Evolutionary conservation across 2,797 vertebrate genomes (phyloP).

Genomic region (Alexandromys oeconomus): DNA sequence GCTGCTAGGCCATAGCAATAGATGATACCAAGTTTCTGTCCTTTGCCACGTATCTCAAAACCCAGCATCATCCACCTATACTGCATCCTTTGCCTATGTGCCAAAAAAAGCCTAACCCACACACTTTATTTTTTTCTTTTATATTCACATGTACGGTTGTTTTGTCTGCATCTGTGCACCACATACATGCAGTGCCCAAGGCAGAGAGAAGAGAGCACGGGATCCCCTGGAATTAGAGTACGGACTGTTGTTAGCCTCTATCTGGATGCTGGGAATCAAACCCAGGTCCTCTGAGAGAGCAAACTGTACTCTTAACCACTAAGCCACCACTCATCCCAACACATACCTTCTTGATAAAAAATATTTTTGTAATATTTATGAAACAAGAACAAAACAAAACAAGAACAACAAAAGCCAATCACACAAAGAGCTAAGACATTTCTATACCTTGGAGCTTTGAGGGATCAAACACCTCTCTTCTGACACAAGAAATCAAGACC

Average conservation of each 20-base stretch:
- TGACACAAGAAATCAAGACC: constrained; percentile 53
- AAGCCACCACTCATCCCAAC: background rate
- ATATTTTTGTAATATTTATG: constrained; percentile 17
- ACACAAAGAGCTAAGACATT: constrained; percentile 26
- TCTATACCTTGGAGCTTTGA: constrained; percentile 12
- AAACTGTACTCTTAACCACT: background rate
- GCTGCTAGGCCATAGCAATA: background rate
- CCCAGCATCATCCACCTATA: background rate
- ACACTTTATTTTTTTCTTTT: background rate
- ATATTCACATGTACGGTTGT: no score
- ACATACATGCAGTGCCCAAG: background rate
- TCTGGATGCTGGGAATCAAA: background rate
- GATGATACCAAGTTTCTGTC: rapidly evolving
- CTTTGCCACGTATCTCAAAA: background rate
- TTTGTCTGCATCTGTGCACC: background rate
- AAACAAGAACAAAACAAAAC: background rate
- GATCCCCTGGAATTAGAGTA: background rate
- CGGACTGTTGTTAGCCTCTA: background rate
- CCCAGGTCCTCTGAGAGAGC: background rate
- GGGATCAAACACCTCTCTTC: constrained; percentile 57
- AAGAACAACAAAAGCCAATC: background rate
- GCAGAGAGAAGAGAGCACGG: background rate
- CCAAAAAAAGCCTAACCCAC: background rate
- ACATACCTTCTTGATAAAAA: background rate
- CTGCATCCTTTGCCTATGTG: background rate